phyloP scores from a whole-genome alignment of 1,140 invertebrate species.

The Ceratoteleas bidentatus region DNA sequence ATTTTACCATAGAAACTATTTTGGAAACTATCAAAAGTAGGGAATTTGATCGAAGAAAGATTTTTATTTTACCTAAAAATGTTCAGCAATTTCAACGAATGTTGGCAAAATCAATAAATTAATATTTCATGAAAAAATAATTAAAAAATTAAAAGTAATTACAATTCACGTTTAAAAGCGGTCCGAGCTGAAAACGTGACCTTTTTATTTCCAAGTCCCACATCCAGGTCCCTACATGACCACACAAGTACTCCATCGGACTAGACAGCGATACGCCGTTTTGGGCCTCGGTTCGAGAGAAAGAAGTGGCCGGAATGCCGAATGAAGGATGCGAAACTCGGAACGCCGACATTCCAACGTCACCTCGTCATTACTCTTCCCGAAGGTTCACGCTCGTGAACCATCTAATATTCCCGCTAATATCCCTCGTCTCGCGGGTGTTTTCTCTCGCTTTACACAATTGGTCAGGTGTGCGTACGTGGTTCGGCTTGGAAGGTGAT shows the following conservation, averaged over 20 bases:
- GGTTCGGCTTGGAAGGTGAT: slow-evolving; percentile 44
- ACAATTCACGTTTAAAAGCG: no score
- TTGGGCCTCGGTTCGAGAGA: slow-evolving; percentile 7
- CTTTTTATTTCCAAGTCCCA: no score
- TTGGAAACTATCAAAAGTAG: no score
- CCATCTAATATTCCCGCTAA: slow-evolving; percentile 39
- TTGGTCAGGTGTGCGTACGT: slow-evolving; percentile 37
- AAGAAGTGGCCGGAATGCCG: slow-evolving; percentile 56
- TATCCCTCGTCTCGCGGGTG: slow-evolving; percentile 59
- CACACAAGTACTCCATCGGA: background rate
- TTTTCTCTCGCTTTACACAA: slow-evolving; percentile 59
- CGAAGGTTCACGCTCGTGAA: slow-evolving; percentile 55
- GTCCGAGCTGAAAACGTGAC: no score
- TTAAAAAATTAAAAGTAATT: no score
- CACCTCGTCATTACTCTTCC: slow-evolving; percentile 68
- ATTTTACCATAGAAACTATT: no score
- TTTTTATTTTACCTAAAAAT: no score
- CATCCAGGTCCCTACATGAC: background rate
- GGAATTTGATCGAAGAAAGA: no score
- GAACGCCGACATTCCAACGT: slow-evolving; percentile 67
- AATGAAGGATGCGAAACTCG: slow-evolving; percentile 64
- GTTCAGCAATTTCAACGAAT: no score
- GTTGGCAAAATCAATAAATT: no score
- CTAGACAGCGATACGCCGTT: slow-evolving; percentile 3
- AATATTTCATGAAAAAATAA: no score